phyloP scores from a whole-genome alignment of 2,888 invertebrate genomes.

The Strigamia transsilvanica region DNA sequence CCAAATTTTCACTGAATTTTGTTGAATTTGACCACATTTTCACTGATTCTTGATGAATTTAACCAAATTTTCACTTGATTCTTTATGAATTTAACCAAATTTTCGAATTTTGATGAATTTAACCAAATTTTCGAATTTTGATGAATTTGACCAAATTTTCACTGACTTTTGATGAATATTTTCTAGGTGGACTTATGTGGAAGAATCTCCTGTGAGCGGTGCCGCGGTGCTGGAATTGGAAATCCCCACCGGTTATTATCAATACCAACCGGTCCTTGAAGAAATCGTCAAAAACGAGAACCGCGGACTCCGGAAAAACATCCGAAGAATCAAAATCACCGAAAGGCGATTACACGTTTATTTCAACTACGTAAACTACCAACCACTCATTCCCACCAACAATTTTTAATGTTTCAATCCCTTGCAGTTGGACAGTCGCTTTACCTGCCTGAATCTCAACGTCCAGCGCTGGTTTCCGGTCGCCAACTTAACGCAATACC shows the following conservation, averaged over 20 bases:
- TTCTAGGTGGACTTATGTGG: constrained; percentile 63
- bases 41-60: not conserved
- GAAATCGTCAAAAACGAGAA: constrained; percentile 60
- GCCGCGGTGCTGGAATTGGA: constrained; percentile 65
- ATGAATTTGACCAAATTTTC: not conserved
- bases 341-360: constrained; percentile 66
- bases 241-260: constrained; percentile 66
- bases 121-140: too few relatives aligned
- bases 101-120: too few relatives aligned
- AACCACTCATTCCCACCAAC: too few relatives aligned
- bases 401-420: constrained; percentile 27
- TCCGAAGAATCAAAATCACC: constrained; percentile 63
- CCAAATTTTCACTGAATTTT: too few relatives aligned
- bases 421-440: constrained; percentile 63
- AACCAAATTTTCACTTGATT: too few relatives aligned
- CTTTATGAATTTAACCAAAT: too few relatives aligned
- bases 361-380: constrained; percentile 66
- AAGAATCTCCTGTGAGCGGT: constrained; percentile 63
- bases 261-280: constrained; percentile 66
- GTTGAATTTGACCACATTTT: not conserved
- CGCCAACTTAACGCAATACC: constrained; percentile 68
- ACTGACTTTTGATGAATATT: too few relatives aligned
- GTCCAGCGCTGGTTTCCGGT: constrained; percentile 69
- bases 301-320: constrained; percentile 56
- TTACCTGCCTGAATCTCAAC: constrained; percentile 68